Evolutionary conservation across 2,797 vertebrate species (phyloP), one percentile per base, ranked within the genome.

Genomic region (Pseudopleuronectes americanus): DNA sequence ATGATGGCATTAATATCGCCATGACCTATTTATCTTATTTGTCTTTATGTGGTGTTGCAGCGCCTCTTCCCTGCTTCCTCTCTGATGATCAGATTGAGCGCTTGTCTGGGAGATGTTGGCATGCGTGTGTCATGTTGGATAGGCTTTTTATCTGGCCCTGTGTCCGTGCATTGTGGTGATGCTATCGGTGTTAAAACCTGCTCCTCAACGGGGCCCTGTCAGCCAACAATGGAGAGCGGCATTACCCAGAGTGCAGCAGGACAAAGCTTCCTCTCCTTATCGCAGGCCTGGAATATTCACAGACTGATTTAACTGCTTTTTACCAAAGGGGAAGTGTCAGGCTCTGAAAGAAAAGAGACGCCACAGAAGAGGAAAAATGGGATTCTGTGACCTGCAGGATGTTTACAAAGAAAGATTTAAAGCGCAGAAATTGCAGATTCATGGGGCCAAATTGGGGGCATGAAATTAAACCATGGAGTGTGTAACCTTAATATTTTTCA

Each of bases 221-320:
- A 93, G 86, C 83, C 84, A 88, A 94, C 92, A 94, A 94, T 92
- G 83, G 87, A 76, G 87, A 84, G 87, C 85, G 80, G 86, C 89
- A 91, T 93, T 93, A 92, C 91, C 93, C 90, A 90, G 91, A 91
- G 89, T 91, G 79, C 90, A 92, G 83, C 66, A 71, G 91, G 87
- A 92, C 90, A 92, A 91, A 89, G 83, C 75, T 67, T 59, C 51
- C 81, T 79, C 36, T 62, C 78, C 81, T 92, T 93, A 94, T 94
- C 91, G 36, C 59, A 41, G 77, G 74, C 78, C 84, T 87, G 89
- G 86, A 93, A 93, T 93, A 93, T 92, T 90, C 90, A 85, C 86
- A 85, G 89, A 79, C 81, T 82, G 91, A 91, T 94, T 90, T 87
- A 85, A 88, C 88, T 87, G 84, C 80, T 83, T 87, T 88, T 45